Evolutionary conservation across 30 jellyfish, hydroid and myxozoan genomes (phyloP).

Genomic region (Chrysaora quinquecirrha): DNA sequence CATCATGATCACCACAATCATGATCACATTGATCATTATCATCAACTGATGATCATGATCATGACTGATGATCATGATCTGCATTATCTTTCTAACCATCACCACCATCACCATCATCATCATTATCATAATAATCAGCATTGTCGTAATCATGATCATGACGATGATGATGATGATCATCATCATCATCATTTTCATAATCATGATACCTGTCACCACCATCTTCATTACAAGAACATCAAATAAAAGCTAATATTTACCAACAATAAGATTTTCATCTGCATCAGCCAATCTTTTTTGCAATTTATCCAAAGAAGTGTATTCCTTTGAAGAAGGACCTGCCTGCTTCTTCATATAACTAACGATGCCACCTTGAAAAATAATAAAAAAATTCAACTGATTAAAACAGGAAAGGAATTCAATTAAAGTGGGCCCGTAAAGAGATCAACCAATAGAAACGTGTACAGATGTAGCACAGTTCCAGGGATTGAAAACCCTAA

Average conservation of each 20-base stretch:
- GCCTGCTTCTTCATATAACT: conserved; percentile 83
- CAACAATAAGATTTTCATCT: conserved; percentile 82
- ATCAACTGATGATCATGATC: too few relatives aligned
- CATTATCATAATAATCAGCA: too few relatives aligned
- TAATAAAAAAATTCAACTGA: too few relatives aligned
- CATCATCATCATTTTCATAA: not conserved
- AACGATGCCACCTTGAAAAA: conserved; percentile 76
- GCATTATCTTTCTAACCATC: too few relatives aligned
- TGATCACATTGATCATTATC: too few relatives aligned
- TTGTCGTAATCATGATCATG: not conserved
- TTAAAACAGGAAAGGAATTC: not conserved
- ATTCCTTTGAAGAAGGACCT: conserved; percentile 87
- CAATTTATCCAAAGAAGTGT: conserved; percentile 53
- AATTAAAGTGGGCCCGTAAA: not conserved
- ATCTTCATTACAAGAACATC: not conserved
- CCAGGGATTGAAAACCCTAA: too few relatives aligned
- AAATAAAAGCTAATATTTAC: conserved; percentile 29
- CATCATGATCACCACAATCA: too few relatives aligned
- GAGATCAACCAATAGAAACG: not conserved
- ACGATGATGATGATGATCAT: not conserved
- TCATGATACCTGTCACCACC: not conserved
- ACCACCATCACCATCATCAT: not conserved
- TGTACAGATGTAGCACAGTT: not conserved
- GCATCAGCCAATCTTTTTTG: conserved; percentile 65
- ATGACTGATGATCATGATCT: too few relatives aligned